Percentiles rank a stretch among this genome's conserved stretches.
These are phyloP conservation scores for Thelaira solivaga DNA, from an alignment of 2,888 invertebrate genomes.

Conservation along the genomic window DNA sequence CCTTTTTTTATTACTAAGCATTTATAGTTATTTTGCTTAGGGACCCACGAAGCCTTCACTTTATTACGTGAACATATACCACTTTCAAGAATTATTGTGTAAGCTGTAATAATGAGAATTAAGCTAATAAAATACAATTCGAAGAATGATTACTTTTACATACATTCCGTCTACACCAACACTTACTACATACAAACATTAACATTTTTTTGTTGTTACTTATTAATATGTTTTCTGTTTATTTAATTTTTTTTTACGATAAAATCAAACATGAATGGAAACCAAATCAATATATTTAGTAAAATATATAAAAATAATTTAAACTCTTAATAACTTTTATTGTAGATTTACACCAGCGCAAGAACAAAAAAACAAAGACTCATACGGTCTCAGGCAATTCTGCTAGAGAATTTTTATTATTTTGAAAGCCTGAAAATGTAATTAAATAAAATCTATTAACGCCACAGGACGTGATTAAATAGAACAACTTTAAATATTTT, in stretches of 20 bases:
- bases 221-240: conserved; percentile 52
- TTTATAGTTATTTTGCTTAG: no score
- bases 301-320: conserved; percentile 24
- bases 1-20: no score
- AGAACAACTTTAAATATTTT: not conserved
- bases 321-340: not conserved
- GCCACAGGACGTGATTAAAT: conserved; percentile 39
- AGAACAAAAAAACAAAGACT: conserved; percentile 21
- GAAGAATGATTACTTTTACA: no score
- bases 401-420: conserved; percentile 18
- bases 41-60: no score
- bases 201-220: not conserved
- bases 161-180: no score
- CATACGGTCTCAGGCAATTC: conserved; percentile 33
- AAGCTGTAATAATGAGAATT: no score
- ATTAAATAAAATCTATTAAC: conserved; percentile 14
- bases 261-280: conserved; percentile 80
- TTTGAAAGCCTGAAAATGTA: conserved; percentile 5
- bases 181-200: no score
- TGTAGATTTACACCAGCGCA: not conserved
- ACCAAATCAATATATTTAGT: conserved; percentile 83
- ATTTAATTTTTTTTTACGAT: conserved; percentile 34
- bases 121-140: no score
- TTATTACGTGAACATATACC: no score
- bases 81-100: no score